Conservation (phyloP, 2,113 vertebrate genomes). For the Pygoscelis antarcticus region DNA sequence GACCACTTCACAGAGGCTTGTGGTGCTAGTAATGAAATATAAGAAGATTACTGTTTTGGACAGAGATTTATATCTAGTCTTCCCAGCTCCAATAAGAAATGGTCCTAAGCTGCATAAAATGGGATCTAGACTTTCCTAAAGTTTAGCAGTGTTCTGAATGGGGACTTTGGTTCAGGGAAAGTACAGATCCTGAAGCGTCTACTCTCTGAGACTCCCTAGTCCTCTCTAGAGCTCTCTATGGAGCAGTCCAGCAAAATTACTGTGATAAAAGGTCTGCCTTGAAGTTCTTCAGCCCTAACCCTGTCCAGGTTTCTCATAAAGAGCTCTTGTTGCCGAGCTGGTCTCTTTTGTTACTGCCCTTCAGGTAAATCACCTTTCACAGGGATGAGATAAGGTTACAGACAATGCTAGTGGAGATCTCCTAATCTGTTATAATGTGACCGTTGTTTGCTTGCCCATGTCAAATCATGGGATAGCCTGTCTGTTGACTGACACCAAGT, state of each 20-base stretch:
- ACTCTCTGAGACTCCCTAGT: neutral
- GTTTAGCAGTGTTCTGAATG: neutral
- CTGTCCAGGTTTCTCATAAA: neutral
- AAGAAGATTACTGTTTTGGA: constrained; percentile 51
- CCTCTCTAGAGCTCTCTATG: neutral
- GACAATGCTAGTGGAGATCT: neutral
- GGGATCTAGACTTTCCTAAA: constrained; percentile 23
- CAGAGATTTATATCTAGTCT: constrained; percentile 57
- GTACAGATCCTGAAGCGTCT: neutral
- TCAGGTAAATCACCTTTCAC: neutral
- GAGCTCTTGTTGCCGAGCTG: neutral
- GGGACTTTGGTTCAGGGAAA: neutral
- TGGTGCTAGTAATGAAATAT: constrained; percentile 45
- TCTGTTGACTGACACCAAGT: neutral
- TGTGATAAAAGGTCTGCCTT: neutral
- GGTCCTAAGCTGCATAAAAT: constrained; percentile 1
- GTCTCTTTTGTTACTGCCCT: neutral
- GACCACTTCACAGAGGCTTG: constrained; percentile 19
- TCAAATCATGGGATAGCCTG: neutral
- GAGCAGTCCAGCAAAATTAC: neutral
- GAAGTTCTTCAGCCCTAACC: neutral
- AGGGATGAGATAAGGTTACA: neutral
- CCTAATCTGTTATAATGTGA: neutral
- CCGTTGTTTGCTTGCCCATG: neutral
- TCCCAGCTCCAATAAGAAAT: constrained; percentile 37